Base-by-base conservation (phyloP, 53 echinoderm and acorn worm species). In the Temnopleurus reevesii region DNA sequence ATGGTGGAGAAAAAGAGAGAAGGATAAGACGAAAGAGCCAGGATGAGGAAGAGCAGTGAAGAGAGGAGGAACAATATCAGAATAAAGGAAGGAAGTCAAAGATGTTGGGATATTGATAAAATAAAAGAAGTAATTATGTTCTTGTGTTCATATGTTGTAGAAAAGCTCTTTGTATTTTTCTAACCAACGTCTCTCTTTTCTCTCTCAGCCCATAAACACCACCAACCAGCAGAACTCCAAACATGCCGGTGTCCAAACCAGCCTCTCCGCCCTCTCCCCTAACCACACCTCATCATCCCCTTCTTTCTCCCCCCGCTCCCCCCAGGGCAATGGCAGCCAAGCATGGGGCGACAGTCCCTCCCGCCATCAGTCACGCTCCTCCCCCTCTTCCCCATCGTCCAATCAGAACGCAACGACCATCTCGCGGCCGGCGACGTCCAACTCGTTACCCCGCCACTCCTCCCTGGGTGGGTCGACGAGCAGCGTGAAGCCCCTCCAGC, bases 341-440 rank as follows among this genome's bases (percentile, higher is more conserved):
- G 93, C 93, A 0, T 93, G 93, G 93, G 90, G 90, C 28, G 93
- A 89, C 60, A 49, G 26, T 45, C 46, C 53, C 34, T 26, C 85
- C 15, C 89, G 90, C 49, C 90, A 82, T 31, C 92, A 90, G 27
- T 84, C 91, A 8, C 83, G 91, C 43, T 85, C 85, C 59, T 60
- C 59, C 61, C 88, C 87, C 30, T 87, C 65, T 8, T 87, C 88
- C 9, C 63, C 81, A 36, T 81, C 81, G 9, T 51, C 81, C 90
- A 80, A 81, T 51, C 81, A 90, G 81, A 61, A 90, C 12, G 60
- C 81, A 29, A 90, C 81, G 6, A 46, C 90, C 29, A n/a, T 28
- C 58, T 38, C 38, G 15, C 34, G 76, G 71, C 77, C 89, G 6
- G 34, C 34, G 1, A 64, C 88, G 15, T 66, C 66, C 8, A 65